phyloP scores from a whole-genome alignment of 2,888 invertebrate genomes.

The Ophioninae sp. region DNA sequence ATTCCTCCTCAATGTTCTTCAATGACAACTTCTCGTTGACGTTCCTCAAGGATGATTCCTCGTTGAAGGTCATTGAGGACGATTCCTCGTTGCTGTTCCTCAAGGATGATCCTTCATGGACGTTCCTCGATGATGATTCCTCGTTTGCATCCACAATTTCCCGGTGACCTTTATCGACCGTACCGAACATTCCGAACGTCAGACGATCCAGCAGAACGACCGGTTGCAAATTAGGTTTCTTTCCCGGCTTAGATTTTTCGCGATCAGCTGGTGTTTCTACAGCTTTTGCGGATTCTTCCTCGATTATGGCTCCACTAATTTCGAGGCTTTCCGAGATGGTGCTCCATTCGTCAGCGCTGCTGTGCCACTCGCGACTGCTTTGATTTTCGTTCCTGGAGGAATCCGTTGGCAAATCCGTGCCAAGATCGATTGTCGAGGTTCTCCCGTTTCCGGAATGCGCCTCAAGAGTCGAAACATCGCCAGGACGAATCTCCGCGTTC shows the following conservation, averaged over 20 bases:
- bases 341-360: slow-evolving; percentile 2
- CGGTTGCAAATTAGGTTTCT: neutral
- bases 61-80: neutral
- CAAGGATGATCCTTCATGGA: neutral
- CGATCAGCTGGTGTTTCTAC: neutral
- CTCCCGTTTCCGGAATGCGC: neutral
- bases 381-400: neutral
- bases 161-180: neutral
- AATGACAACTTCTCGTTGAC: neutral
- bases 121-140: neutral
- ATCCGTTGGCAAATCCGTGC: neutral
- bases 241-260: neutral
- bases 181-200: neutral
- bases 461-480: too few relatives aligned
- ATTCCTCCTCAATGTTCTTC: neutral
- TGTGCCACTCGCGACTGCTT: neutral
- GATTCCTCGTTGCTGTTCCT: neutral
- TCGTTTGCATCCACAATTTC: slow-evolving; percentile 2
- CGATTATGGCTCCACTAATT: neutral
- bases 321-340: slow-evolving; percentile 12
- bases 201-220: slow-evolving; percentile 42
- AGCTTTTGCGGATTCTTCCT: slow-evolving; percentile 1
- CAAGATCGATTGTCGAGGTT: slow-evolving; percentile 13
- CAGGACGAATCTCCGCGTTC: neutral
- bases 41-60: neutral